Evolutionary conservation across 2,888 invertebrate genomes (phyloP).

Genomic region (Ligdia adustata): DNA sequence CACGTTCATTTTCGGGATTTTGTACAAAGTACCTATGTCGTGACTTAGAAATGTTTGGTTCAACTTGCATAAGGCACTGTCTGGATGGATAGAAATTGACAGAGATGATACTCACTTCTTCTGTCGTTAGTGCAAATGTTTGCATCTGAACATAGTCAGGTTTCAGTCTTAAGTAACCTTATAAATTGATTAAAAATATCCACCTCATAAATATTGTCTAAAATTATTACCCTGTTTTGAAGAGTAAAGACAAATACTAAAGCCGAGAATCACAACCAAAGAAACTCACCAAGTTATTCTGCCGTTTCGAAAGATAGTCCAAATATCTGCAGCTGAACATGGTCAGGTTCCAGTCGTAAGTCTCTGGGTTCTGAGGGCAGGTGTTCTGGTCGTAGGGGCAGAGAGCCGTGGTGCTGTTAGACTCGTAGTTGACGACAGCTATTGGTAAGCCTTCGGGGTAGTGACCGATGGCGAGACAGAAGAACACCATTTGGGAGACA

Average conservation of each 20-base stretch:
- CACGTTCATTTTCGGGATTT: no score
- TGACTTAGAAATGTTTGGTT: no score
- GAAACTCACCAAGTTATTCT: slow-evolving; percentile 86
- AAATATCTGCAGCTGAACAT: slow-evolving; percentile 92
- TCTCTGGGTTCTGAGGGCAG: slow-evolving; percentile 77
- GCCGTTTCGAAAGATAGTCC: slow-evolving; percentile 86
- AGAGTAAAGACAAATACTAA: neutral
- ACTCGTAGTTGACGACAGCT: slow-evolving; percentile 92
- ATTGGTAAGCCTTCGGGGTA: slow-evolving; percentile 90
- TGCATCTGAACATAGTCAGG: no score
- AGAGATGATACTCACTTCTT: no score
- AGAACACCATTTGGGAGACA: slow-evolving; percentile 92
- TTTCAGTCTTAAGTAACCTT: no score
- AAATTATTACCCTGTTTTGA: no score
- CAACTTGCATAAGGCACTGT: no score
- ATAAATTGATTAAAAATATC: no score
- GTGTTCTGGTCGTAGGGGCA: slow-evolving; percentile 74
- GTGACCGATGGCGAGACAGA: slow-evolving; percentile 95
- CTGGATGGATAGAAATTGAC: no score
- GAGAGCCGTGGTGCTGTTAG: slow-evolving; percentile 70
- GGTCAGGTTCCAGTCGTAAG: slow-evolving; percentile 81
- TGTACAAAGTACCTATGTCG: no score
- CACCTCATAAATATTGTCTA: no score
- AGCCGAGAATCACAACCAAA: neutral
- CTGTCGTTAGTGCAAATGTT: no score